Evolutionary conservation across 2,797 vertebrate genomes (phyloP).

Genomic region (Acanthurus lineatus): DNA sequence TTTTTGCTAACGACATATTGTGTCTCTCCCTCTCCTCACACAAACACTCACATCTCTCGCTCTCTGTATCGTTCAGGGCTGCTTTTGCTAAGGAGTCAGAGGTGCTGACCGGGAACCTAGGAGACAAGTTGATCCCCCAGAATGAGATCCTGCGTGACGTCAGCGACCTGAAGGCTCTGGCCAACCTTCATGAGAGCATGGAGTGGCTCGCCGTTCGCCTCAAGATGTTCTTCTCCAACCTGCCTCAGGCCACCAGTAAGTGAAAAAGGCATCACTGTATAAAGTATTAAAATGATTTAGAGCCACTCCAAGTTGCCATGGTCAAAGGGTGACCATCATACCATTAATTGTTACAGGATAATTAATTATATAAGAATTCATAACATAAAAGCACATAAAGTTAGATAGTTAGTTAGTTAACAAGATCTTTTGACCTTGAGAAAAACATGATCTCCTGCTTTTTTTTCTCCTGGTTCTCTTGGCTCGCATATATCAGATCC

Average conservation of each 20-base stretch:
- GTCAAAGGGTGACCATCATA: no score
- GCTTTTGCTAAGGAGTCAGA: conserved; percentile 98
- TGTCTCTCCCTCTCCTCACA: not conserved
- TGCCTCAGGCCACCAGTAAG: conserved; percentile 91
- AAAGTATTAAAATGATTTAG: no score
- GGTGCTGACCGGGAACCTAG: conserved; percentile 96
- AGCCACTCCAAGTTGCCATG: no score
- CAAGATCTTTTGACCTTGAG: no score
- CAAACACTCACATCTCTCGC: not conserved
- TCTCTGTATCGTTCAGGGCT: conserved; percentile 82
- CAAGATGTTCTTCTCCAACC: conserved; percentile 89
- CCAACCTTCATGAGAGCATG: conserved; percentile 98
- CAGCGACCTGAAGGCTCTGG: conserved; percentile 96
- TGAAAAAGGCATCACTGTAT: conserved; percentile 20
- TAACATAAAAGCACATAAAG: no score
- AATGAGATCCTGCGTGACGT: conserved; percentile 96
- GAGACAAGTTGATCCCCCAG: conserved; percentile 96
- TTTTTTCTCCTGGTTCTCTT: no score
- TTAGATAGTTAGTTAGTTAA: no score
- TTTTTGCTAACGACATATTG: not conserved
- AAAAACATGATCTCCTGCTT: no score
- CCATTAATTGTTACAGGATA: no score
- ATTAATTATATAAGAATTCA: no score
- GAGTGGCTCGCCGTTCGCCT: conserved; percentile 94
- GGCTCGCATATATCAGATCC: not conserved